Percentiles rank a stretch among this genome's conserved stretches.
Conservation (phyloP, 2,888 invertebrate species). For the Ecliptopera silaceata region DNA sequence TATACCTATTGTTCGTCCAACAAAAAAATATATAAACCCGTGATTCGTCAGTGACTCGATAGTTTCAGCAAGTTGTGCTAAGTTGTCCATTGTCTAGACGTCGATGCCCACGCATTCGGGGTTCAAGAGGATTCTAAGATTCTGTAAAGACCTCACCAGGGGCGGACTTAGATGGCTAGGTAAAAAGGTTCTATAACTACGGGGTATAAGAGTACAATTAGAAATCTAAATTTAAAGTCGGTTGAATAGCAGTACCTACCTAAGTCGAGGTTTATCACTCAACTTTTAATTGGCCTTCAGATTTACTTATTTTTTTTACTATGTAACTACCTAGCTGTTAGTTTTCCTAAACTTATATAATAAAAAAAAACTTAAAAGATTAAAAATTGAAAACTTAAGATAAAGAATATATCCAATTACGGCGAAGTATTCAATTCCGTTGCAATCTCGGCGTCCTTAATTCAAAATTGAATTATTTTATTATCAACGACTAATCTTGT, state of each 20-base stretch:
- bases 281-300: too few relatives aligned
- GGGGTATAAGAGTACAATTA: too few relatives aligned
- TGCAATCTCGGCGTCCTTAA: slow-evolving; percentile 32
- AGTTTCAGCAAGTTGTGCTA: slow-evolving; percentile 2
- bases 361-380: slow-evolving; percentile 21
- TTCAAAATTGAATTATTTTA: slow-evolving; percentile 38
- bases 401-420: slow-evolving; percentile 23
- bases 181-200: too few relatives aligned
- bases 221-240: neutral
- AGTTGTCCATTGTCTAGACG: slow-evolving; percentile 16
- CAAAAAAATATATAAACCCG: too few relatives aligned
- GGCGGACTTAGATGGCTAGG: neutral
- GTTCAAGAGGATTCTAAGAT: neutral
- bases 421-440: slow-evolving; percentile 35
- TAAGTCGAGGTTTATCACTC: too few relatives aligned
- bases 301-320: too few relatives aligned
- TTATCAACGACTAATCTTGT: slow-evolving; percentile 21
- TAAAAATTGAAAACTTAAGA: slow-evolving; percentile 18
- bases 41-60: neutral
- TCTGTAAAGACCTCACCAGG: slow-evolving; percentile 14
- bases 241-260: too few relatives aligned
- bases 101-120: slow-evolving; percentile 14
- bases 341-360: too few relatives aligned
- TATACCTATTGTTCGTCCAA: too few relatives aligned
- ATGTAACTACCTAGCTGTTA: too few relatives aligned